A percentile compares a stretch with the other conserved stretches of the same genome.
phyloP scores from a whole-genome alignment of 2,797 vertebrate genomes.

The Coranthus polyacanthus region DNA sequence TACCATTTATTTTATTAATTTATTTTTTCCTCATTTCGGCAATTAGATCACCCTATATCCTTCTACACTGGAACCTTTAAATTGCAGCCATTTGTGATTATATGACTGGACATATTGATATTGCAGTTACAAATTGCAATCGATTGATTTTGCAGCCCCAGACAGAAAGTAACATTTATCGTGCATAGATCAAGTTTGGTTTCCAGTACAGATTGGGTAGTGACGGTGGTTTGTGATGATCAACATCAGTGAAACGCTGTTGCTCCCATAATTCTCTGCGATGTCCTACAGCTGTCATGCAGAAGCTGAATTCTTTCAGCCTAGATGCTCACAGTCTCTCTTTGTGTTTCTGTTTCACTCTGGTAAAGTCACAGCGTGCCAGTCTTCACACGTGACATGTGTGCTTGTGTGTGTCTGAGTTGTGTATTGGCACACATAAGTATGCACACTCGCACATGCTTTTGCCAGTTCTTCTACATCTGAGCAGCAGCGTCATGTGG shows the following conservation, averaged over 20 bases:
- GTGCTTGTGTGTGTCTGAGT: not conserved
- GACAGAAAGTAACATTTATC: no score
- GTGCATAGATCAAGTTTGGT: not conserved
- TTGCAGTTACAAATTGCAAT: no score
- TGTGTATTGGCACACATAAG: constrained; percentile 11
- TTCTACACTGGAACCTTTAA: no score
- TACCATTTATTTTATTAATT: no score
- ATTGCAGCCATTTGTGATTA: no score
- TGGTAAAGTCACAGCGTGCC: constrained; percentile 20
- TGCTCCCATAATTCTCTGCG: constrained; percentile 30
- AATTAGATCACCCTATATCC: no score
- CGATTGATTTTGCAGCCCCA: no score
- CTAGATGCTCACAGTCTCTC: constrained; percentile 4
- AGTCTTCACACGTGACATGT: constrained; percentile 15
- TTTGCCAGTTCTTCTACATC: constrained; percentile 33
- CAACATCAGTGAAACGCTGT: constrained; percentile 14
- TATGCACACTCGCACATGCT: constrained; percentile 28
- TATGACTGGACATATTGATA: no score
- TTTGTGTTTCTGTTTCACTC: constrained; percentile 12
- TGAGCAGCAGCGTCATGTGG: constrained; percentile 32
- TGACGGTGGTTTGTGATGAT: not conserved
- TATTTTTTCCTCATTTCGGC: no score
- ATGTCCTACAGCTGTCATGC: constrained; percentile 16
- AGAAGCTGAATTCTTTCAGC: constrained; percentile 11
- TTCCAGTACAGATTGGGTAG: not conserved